These are phyloP conservation scores for Marronus borbonicus DNA, from an alignment of 2,888 invertebrate species.

Conservation along the genomic window DNA sequence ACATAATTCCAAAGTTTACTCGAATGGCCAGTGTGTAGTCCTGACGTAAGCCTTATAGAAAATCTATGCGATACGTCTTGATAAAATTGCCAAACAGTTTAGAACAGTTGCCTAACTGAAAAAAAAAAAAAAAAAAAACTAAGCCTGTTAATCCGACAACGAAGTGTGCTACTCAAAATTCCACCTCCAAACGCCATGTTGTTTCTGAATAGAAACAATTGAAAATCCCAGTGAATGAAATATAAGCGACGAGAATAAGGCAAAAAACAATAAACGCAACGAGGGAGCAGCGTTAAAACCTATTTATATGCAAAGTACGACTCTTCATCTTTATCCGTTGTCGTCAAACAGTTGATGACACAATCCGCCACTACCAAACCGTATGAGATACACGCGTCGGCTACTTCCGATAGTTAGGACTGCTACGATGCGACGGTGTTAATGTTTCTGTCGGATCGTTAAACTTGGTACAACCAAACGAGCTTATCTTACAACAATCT, in stretches of 20 bases:
- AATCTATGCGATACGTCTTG: too few species aligned
- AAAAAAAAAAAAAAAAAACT: too few species aligned
- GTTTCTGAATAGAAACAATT: not conserved
- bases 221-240: not conserved
- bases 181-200: not conserved
- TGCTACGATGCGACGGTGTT: not conserved
- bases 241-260: not conserved
- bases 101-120: not conserved
- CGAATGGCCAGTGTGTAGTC: too few species aligned
- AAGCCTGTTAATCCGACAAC: not conserved
- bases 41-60: too few species aligned
- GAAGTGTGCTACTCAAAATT: not conserved
- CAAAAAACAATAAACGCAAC: not conserved
- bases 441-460: not conserved
- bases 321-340: not conserved
- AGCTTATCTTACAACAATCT: not conserved
- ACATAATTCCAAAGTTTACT: too few species aligned
- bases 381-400: not conserved
- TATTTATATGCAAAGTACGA: conserved; percentile 29
- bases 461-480: not conserved
- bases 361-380: not conserved
- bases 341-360: conserved; percentile 30
- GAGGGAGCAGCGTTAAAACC: not conserved
- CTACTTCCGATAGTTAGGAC: not conserved
- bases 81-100: too few species aligned